Evolutionary conservation across 2,113 vertebrate species (phyloP), one percentile per base, ranked within the genome.

Genomic region (Benitochromis conjunctus): DNA sequence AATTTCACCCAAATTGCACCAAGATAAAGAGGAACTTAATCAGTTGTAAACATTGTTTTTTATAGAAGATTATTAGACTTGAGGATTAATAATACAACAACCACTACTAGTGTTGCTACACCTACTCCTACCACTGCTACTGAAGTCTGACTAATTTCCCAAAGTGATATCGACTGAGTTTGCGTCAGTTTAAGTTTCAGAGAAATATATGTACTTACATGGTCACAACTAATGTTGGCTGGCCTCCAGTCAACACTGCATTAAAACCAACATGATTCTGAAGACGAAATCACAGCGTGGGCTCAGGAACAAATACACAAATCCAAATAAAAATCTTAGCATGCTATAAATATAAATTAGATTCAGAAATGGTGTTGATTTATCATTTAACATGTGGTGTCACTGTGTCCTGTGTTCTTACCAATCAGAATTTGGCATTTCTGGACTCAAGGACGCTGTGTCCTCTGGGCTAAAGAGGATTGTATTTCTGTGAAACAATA

Each of bases 251-350:
- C 18, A 64, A 64, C 60, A 64, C 18, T 64, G 16, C 31, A 36
- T 18, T 64, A 36, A 64, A 64, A 36, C n/a, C 60, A 64, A 12
- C 31, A 62, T 69, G 60, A 31, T 31, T 31, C 31, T 31, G 31
- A 29, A 29, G 29, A 62, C 0, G 36, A 64, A 7, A 36, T 64
- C 60, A 36, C 31, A 64, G 60, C 1, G 10, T 0, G 60, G 0
- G 18, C 60, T n/a, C 31, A 64, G 60, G 31, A 64, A 64, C 18
- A 64, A 29, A 64, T n/a, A 64, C 60, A 64, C 60, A 64, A 36
- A 64, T 36, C 60, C 31, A 64, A 36, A 36, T 64, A n/a, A 4
- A 64, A 10, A 7, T 36, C 11, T 64, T 64, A 64, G 60, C 54
- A 56, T 24, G 6, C 31, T 64, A 0, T 64, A 64, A 64, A n/a